phyloP scores from a whole-genome alignment of 2,797 vertebrate genomes.

The Mormyrus hasselquistii region DNA sequence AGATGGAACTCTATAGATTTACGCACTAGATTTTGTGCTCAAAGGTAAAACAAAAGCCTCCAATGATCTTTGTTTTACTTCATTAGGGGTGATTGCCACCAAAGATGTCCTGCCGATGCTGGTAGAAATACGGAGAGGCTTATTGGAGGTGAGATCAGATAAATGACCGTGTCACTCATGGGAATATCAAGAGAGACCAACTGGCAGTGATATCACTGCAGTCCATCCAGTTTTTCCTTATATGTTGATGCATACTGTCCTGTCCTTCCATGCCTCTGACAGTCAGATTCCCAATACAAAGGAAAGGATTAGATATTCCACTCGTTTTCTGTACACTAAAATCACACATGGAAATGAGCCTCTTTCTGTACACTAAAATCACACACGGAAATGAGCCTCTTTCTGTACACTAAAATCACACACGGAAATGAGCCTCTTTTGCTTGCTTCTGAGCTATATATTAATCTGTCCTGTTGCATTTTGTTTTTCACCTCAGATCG shows the following conservation, averaged over 20 bases:
- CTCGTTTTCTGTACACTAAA: background rate
- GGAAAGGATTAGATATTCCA: background rate
- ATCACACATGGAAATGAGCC: background rate
- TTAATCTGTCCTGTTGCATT: background rate
- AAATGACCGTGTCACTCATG: background rate
- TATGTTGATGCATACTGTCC: background rate
- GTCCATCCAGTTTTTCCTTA: background rate
- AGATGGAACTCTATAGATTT: background rate
- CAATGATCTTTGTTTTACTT: conserved; percentile 17
- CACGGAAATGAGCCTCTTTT: background rate
- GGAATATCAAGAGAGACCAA: background rate
- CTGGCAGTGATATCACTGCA: background rate
- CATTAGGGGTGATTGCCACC: conserved; percentile 75
- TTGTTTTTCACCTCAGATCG: conserved; percentile 61
- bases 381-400: background rate
- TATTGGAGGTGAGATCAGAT: conserved; percentile 69
- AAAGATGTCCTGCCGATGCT: conserved; percentile 84
- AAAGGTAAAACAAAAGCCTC: background rate
- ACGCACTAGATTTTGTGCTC: too few relatives aligned
- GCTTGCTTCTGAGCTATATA: background rate
- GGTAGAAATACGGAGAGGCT: conserved; percentile 73
- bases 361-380: background rate
- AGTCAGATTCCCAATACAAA: background rate
- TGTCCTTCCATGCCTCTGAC: background rate
- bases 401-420: background rate